phyloP scores from a whole-genome alignment of 2,888 invertebrate species.

The Keiferia lycopersicella region DNA sequence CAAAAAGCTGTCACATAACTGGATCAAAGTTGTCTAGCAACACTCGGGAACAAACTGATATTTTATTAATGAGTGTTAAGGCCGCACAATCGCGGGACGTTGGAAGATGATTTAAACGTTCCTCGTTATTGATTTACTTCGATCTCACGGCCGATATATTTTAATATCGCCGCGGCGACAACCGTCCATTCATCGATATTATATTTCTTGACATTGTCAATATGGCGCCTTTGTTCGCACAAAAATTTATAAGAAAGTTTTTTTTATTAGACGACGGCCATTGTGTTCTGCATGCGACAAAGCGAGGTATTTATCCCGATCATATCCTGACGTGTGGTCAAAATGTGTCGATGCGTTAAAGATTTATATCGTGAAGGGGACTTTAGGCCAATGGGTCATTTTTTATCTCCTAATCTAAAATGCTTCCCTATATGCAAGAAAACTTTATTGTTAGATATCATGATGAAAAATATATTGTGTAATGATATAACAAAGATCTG shows the following conservation, averaged over 20 bases:
- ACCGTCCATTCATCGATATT: conserved; percentile 65
- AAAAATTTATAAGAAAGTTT: conserved; percentile 79
- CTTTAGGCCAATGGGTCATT: conserved; percentile 50
- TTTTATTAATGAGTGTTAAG: conserved; percentile 19
- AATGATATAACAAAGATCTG: neutral
- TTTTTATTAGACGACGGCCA: conserved; percentile 75
- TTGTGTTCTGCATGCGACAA: conserved; percentile 61
- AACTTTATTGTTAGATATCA: neutral
- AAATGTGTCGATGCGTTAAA: conserved; percentile 76
- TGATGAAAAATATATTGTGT: neutral
- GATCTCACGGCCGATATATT: conserved; percentile 68
- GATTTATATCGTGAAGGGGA: conserved; percentile 62
- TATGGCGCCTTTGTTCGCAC: conserved; percentile 78
- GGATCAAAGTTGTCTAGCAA: conserved; percentile 14
- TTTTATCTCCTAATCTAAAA: conserved; percentile 34
- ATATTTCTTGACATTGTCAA: conserved; percentile 72
- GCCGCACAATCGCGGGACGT: neutral
- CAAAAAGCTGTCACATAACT: conserved; percentile 7
- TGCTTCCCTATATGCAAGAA: conserved; percentile 21
- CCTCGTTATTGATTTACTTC: conserved; percentile 71
- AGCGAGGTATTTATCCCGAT: conserved; percentile 69
- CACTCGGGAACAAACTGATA: conserved; percentile 1
- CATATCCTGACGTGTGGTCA: conserved; percentile 77
- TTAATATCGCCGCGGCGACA: conserved; percentile 63
- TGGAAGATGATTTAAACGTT: conserved; percentile 41